A percentile compares a stretch with the other conserved stretches of the same genome.
Evolutionary conservation across 1,140 invertebrate species (phyloP).

Genomic region (Heliconius himera): DNA sequence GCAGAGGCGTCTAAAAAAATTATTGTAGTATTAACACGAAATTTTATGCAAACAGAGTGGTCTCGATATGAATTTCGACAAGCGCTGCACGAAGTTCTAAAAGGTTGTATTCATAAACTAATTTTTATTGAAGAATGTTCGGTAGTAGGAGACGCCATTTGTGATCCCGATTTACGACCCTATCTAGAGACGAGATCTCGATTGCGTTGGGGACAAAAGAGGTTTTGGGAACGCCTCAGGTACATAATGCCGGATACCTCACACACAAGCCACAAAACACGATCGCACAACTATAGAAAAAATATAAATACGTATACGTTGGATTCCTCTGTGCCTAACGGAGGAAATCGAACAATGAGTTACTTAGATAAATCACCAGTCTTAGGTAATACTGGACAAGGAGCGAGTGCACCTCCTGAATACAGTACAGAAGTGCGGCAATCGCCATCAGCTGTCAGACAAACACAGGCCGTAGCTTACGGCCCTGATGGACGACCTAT

Average conservation of each 20-base stretch:
- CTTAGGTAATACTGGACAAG: conserved; percentile 77
- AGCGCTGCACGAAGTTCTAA: conserved; percentile 92
- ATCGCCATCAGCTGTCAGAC: conserved; percentile 76
- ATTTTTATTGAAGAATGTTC: conserved; percentile 91
- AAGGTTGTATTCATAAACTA: conserved; percentile 91
- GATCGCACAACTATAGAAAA: conserved; percentile 83
- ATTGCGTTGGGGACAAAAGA: conserved; percentile 93
- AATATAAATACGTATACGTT: conserved; percentile 91
- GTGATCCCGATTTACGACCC: conserved; percentile 92
- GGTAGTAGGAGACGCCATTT: conserved; percentile 88
- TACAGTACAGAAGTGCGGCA: conserved; percentile 74
- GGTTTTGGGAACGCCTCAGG: conserved; percentile 95
- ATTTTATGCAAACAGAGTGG: conserved; percentile 94
- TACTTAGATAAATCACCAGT: conserved; percentile 77
- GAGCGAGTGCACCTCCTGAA: conserved; percentile 77
- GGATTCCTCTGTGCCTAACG: conserved; percentile 84
- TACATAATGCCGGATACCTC: conserved; percentile 91
- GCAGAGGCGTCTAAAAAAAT: conserved; percentile 92
- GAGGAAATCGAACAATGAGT: conserved; percentile 77
- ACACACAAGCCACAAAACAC: conserved; percentile 65
- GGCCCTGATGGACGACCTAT: conserved; percentile 84
- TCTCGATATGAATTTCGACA: conserved; percentile 91
- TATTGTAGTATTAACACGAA: conserved; percentile 90
- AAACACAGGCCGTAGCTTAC: conserved; percentile 73
- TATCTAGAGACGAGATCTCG: conserved; percentile 93